Base-by-base conservation (phyloP, 64 coral and sea anemone genomes). In the Anthopleura sola region DNA sequence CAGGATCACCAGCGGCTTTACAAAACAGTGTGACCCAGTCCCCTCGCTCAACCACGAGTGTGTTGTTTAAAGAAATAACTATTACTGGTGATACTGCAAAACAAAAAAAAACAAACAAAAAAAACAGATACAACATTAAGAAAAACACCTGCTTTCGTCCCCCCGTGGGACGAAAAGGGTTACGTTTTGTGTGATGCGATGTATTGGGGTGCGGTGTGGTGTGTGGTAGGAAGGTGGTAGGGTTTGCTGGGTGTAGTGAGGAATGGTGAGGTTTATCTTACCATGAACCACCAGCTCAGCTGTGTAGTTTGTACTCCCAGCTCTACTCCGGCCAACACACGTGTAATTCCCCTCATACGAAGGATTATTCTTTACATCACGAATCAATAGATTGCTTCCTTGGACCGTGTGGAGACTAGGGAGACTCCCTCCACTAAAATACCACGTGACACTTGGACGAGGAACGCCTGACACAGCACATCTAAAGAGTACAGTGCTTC, bases 11-110 rank as follows among this genome's bases (percentile, higher is more conserved):
- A 19, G 24, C 3, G 2, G 84, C 84, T 31, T 56, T 47, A 40
- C 89, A 91, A 20, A 47, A 36, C 12, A 91, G 37, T 10, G 18
- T 79, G 23, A 86, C 68, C 9, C 18, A 60, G 40, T 64, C 17
- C 21, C 60, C 84, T 86, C 83, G 36, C 19, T 86, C 75, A 3
- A 55, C 69, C 31, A 91, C 19, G 5, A 91, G 68, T 50, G 89
- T 68, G 28, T 34, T n/a, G 54, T 91, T 91, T 8, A 91, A 57
- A 7, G 31, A 0, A 0, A 31, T 19, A 46, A 38, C 49, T 18
- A 90, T 47, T 28, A 40, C n/a, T 32, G 89, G 71, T 48, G 75
- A 49, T 75, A 86, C 89, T 90, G 38, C 55, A 51, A 24, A 46
- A 89, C 84, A 78, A 84, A 0, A 24, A 0, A 84, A 64, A 7